Base-by-base conservation (phyloP, 2,888 invertebrate species). In the Pollenia labialis region DNA sequence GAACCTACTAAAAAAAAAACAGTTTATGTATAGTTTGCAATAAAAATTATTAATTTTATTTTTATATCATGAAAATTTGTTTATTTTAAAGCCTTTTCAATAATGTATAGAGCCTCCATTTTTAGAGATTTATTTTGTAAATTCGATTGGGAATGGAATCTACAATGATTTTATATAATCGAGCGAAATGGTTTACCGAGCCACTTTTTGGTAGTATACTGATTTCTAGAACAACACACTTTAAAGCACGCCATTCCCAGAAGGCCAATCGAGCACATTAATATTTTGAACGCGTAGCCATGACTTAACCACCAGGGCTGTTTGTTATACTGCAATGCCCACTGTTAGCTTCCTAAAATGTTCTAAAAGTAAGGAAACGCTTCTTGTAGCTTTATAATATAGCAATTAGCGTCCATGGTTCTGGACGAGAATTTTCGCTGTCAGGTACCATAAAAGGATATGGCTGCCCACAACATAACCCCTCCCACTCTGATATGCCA, bases 251-350 rank as follows among this genome's bases (percentile, higher is more conserved):
- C 23, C 23, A 23, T 52, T 11, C 7, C 12, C 7, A 16, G 3
- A 2, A 0, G 48, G 66, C 46, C 46, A 66, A 44, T 66, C 3
- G 14, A 66, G 14, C 46, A 66, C 8, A 46, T 18, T 44, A 11
- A 66, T 23, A 46, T 44, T 66, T 46, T 66, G n/a, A 18, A 18
- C 9, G 46, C n/a, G 16, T 46, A 66, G 10, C 66, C 18, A 66
- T 16, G 16, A 42, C 0, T 66, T 46, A 3, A 16, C 46, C 16
- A n/a, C 14, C 16, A 0, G 16, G 7, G 66, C 46, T 48, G n/a
- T n/a, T 48, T 66, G 9, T 66, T 4, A 16, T 48, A 44, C 1
- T n/a, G 48, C 4, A 46, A 66, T 44, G 11, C 1, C 44, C 44
- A 44, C 44, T 44, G 44, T 44, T 10, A 44, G 44, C 44, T 44